Evolutionary conservation across 1,140 invertebrate genomes (phyloP).

Genomic region (Pectinophora gossypiella): DNA sequence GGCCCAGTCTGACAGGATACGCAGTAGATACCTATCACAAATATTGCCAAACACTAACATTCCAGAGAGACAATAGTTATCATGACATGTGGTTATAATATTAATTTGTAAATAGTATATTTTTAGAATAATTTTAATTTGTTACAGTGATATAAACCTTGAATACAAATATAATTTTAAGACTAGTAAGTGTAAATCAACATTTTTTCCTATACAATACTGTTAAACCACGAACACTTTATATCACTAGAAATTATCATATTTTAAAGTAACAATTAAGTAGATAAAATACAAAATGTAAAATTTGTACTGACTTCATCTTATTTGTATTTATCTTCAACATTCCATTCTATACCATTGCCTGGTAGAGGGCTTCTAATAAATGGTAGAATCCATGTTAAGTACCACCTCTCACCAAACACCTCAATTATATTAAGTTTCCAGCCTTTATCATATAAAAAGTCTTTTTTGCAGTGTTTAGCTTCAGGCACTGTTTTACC

Average conservation of each 20-base stretch:
- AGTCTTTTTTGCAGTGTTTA: background rate
- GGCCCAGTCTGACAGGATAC: conserved; percentile 56
- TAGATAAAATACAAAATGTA: background rate
- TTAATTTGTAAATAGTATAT: background rate
- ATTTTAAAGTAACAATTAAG: no score
- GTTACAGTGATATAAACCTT: background rate
- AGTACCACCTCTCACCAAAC: background rate
- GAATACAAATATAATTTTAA: background rate
- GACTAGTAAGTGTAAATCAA: no score
- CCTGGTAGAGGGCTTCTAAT: conserved; percentile 36
- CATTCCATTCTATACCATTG: conserved; percentile 84
- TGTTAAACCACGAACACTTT: no score
- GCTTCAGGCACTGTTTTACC: background rate
- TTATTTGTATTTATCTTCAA: conserved; percentile 36
- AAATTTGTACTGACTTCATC: background rate
- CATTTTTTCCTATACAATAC: no score
- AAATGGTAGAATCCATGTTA: background rate
- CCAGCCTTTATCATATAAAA: background rate
- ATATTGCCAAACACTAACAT: conserved; percentile 55
- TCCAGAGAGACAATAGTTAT: conserved; percentile 45
- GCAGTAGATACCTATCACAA: conserved; percentile 59
- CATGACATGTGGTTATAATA: background rate
- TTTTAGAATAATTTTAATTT: background rate
- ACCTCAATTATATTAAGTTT: background rate
- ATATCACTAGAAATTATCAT: no score